A percentile compares a stretch with the other conserved stretches of the same genome.
phyloP scores from a whole-genome alignment of 2,797 vertebrate species.

The Pelochelys cantorii region DNA sequence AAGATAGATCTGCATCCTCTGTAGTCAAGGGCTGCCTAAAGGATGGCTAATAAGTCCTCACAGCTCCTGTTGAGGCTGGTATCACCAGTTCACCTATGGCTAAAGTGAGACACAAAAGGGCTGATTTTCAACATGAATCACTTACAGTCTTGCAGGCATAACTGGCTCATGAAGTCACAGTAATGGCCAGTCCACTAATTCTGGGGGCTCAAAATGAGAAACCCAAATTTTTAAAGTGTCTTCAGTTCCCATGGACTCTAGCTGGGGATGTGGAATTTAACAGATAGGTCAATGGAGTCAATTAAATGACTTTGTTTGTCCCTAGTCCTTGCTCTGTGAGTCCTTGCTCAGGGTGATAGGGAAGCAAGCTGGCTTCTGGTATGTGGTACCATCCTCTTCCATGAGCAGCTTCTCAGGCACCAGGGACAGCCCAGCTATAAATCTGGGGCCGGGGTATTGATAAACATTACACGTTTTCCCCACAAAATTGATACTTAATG shows the following conservation, averaged over 20 bases:
- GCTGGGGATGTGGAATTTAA: background rate
- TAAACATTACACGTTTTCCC: background rate
- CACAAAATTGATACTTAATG: background rate
- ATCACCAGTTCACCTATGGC: background rate
- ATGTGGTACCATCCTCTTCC: background rate
- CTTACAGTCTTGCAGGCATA: background rate
- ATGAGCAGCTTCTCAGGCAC: too few relatives aligned
- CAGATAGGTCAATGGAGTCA: background rate
- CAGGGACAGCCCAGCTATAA: background rate
- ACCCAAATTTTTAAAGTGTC: background rate
- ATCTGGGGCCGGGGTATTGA: background rate
- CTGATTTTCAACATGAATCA: background rate
- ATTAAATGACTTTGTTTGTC: background rate
- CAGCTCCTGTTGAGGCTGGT: background rate
- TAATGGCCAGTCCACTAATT: background rate
- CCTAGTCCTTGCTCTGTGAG: background rate
- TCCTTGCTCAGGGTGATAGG: background rate
- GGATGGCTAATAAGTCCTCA: conserved; percentile 6
- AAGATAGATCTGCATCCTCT: background rate
- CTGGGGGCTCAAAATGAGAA: background rate
- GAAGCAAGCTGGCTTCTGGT: background rate
- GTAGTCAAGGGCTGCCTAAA: background rate
- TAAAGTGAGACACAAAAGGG: conserved; percentile 29
- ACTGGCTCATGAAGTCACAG: background rate
- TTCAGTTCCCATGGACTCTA: background rate